Evolutionary conservation across 2,888 invertebrate genomes (phyloP), one percentile per base, ranked within the genome.

Genomic region (Anarsia innoxiella): DNA sequence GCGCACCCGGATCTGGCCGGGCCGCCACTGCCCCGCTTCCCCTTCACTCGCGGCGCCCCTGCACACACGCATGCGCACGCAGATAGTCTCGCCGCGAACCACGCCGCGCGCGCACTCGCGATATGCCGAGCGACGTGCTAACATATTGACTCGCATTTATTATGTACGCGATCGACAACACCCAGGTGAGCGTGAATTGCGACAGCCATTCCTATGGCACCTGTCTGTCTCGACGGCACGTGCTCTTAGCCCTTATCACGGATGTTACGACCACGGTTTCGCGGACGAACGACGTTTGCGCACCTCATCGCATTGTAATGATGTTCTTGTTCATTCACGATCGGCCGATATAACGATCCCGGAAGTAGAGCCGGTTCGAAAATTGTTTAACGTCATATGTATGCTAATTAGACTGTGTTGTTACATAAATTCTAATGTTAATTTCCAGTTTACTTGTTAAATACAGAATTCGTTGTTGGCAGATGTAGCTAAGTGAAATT

Each of bases 131-230:
- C 67, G 60, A 61, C 64, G 59, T 61, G 59, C 62, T 58, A 60
- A 58, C 68, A 49, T 55, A 63, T 56, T 69, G 59, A 69, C 67
- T 66, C 69, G 66, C 61, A 51, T 44, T 53, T 76, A 79, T 73
- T 75, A 84, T 84, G 83, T 79, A 71, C 78, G 80, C 79, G 65
- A 72, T 79, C 57, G 83, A 79, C 69, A 76, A 72, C 73, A 67
- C 71, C 62, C 83, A 84, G 83, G 83, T 84, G 82, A 83, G 80
- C 74, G 42, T 35, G 31, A 12, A 10, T 37, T 37, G 75, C 70
- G 73, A 61, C 44, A 50, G 51, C 52, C 49, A 53, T 52, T 37
- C 56, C 51, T 51, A 48, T 48, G 42, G 51, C 60, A 52, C 49
- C 50, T 51, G 54, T 45, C 44, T 42, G 32, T 38, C 41, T 1